Base-by-base conservation (phyloP, 2,797 vertebrate genomes). In the Gorsachius magnificus region DNA sequence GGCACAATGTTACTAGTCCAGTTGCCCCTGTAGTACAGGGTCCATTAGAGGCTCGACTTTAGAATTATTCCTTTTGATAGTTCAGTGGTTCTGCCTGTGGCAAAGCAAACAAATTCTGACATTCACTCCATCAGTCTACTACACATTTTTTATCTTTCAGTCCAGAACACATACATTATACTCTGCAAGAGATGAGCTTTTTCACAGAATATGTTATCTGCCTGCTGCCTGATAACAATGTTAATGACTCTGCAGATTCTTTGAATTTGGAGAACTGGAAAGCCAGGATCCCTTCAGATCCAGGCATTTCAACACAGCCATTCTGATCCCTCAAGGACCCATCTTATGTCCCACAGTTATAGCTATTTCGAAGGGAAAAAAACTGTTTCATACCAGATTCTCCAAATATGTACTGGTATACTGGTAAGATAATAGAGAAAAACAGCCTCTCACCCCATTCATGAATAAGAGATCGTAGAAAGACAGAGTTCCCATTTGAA, bases 181-280 rank as follows among this genome's bases (percentile, higher is more conserved):
- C 20, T 83, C 71, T 54, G 48, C 24, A 60, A 53, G 86, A 74
- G 48, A 77, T 46, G 48, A 91, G 50, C 41, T 84, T 85, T 95
- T 89, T 26, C 71, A 77, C 26, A 45, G 80, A 84, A 60, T 45
- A 5, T 0, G 3, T 84, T 95, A 60, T 57, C 74, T 77, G 48
- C 70, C 80, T 66, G 45, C 71, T 92, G 45, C 56, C 72, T 87
- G 63, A 35, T 72, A 68, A 29, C 35, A 28, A 63, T 50, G 54
- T 72, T 87, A 89, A 95, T 83, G 78, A 88, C 83, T 89, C 51
- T 63, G 60, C 38, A 64, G 56, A 82, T 77, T 72, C 60, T 74
- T 51, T 72, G 70, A 74, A 60, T 93, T 82, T 29, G 31, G 65
- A 86, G 74, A 45, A 43, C 26, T 76, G 70, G 22, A 88, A 94